phyloP scores from a whole-genome alignment of 37 sponge, comb jelly and placozoan species.

The Beroe ovata region DNA sequence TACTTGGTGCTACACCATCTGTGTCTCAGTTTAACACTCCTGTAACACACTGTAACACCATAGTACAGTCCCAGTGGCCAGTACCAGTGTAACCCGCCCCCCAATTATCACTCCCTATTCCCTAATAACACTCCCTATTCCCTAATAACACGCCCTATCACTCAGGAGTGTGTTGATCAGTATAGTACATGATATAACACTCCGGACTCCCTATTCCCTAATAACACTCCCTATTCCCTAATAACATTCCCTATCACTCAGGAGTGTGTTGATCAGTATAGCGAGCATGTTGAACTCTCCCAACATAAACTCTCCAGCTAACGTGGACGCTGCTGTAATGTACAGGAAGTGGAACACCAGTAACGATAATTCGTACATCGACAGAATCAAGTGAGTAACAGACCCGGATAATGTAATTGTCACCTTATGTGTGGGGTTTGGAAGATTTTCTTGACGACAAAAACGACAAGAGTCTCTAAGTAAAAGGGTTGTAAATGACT shows the following conservation, averaged over 20 bases:
- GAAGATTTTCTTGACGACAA: too few species aligned
- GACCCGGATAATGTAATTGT: too few species aligned
- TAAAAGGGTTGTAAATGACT: too few species aligned
- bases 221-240: neutral
- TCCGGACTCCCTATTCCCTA: neutral
- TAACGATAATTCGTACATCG: constrained; percentile 85
- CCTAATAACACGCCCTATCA: neutral
- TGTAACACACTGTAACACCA: too few species aligned
- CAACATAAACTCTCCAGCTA: constrained; percentile 96
- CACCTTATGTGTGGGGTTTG: too few species aligned
- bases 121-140: neutral
- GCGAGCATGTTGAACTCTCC: constrained; percentile 95
- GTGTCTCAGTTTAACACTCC: too few species aligned
- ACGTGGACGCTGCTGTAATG: constrained; percentile 98
- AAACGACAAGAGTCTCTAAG: too few species aligned
- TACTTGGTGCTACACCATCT: too few species aligned
- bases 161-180: constrained; percentile 92
- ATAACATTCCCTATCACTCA: constrained; percentile 57
- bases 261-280: constrained; percentile 93
- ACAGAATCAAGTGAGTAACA: constrained; percentile 79
- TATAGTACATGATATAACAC: constrained; percentile 71
- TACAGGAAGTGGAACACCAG: constrained; percentile 90
- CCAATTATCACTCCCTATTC: too few species aligned
- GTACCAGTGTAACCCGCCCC: too few species aligned
- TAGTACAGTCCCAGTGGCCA: too few species aligned